Percentiles rank a stretch among this genome's conserved stretches.
phyloP scores from a whole-genome alignment of 2,888 invertebrate genomes.

The Standfussiana lucernea region DNA sequence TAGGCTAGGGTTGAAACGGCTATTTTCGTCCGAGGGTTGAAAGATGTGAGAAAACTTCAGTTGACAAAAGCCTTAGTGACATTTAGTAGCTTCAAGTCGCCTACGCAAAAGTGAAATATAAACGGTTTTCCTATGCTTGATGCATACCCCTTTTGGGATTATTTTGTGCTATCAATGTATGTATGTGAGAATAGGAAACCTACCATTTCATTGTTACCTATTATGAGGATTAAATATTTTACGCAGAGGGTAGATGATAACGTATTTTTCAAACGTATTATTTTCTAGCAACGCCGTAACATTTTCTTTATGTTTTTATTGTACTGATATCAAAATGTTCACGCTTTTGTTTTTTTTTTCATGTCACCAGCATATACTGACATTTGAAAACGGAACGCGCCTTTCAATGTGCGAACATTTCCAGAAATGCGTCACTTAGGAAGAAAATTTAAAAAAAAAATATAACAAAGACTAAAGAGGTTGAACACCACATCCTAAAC shows the following conservation, averaged over 20 bases:
- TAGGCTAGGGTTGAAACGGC: not conserved
- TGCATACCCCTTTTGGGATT: not conserved
- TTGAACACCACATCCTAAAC: slow-evolving; percentile 42
- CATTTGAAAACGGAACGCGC: slow-evolving; percentile 34
- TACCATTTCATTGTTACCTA: not conserved
- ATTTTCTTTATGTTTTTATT: slow-evolving; percentile 15
- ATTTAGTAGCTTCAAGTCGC: slow-evolving; percentile 2
- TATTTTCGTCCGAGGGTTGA: slow-evolving; percentile 2
- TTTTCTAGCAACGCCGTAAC: not conserved
- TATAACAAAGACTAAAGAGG: slow-evolving; percentile 26
- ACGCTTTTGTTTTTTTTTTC: slow-evolving; percentile 15
- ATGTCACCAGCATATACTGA: not conserved
- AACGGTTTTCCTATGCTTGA: slow-evolving; percentile 6
- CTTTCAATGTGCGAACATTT: slow-evolving; percentile 20
- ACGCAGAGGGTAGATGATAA: not conserved
- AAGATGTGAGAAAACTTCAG: slow-evolving; percentile 17
- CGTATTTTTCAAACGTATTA: not conserved
- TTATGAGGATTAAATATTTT: not conserved
- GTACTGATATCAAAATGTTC: not conserved
- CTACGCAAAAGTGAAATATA: slow-evolving; percentile 28
- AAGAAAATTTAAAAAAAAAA: not conserved
- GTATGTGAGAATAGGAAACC: not conserved
- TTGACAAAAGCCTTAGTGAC: slow-evolving; percentile 18
- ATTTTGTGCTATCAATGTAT: not conserved
- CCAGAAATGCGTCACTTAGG: not conserved